phyloP scores from a whole-genome alignment of 2,888 invertebrate species.

The Mellilla xanthometata region DNA sequence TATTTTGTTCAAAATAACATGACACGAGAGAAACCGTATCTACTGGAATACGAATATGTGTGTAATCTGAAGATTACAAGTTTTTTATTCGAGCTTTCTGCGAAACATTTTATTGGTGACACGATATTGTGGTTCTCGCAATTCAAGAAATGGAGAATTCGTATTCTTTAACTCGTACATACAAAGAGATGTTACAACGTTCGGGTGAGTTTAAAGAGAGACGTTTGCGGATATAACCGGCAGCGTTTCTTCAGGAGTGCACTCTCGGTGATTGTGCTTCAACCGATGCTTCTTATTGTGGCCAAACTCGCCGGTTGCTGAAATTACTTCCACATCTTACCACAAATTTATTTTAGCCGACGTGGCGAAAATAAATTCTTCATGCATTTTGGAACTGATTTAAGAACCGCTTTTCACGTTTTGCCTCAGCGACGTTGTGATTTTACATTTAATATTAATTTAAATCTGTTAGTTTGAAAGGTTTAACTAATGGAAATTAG shows the following conservation, averaged over 20 bases:
- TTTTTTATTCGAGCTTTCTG: neutral
- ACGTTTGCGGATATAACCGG: slow-evolving; percentile 46
- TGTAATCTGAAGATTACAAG: neutral
- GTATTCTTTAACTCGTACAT: slow-evolving; percentile 33
- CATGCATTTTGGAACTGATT: neutral
- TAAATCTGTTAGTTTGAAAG: slow-evolving; percentile 1
- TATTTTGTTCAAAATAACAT: slow-evolving; percentile 3
- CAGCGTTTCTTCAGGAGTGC: slow-evolving; percentile 48
- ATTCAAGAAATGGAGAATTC: slow-evolving; percentile 30
- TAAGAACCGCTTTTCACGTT: neutral
- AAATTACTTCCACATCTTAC: slow-evolving; percentile 6
- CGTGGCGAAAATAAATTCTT: slow-evolving; percentile 5
- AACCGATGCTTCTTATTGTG: slow-evolving; percentile 44
- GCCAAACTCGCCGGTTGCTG: slow-evolving; percentile 30
- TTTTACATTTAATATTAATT: neutral
- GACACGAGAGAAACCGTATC: neutral
- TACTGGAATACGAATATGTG: neutral
- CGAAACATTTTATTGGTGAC: slow-evolving; percentile 14
- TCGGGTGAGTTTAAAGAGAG: slow-evolving; percentile 36
- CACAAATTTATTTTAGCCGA: neutral
- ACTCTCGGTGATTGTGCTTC: slow-evolving; percentile 57
- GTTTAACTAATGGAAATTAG: neutral
- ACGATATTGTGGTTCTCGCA: slow-evolving; percentile 29
- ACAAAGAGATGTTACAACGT: slow-evolving; percentile 42
- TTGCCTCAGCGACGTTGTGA: too few relatives aligned